Conservation (phyloP, 2,797 vertebrate genomes). For the Manis javanica region DNA sequence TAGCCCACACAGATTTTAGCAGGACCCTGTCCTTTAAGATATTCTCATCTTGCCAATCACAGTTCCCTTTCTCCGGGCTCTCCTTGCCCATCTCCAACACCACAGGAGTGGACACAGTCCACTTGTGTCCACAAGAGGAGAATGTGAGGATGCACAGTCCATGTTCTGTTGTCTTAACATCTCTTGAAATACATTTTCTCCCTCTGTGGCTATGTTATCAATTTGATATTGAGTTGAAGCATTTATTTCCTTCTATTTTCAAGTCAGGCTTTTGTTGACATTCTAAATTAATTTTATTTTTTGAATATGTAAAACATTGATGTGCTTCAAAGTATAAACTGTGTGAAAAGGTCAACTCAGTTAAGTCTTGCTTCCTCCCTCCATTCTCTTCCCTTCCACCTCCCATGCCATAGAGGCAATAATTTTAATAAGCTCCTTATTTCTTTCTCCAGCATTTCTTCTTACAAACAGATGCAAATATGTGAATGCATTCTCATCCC, state of each 20-base stretch:
- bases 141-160: not conserved
- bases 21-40: not conserved
- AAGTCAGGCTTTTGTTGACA: conserved; percentile 18
- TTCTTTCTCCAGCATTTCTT: conserved; percentile 14
- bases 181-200: conserved; percentile 7
- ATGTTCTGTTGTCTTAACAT: not conserved
- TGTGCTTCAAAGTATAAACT: not conserved
- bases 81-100: not conserved
- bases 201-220: not conserved
- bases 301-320: not conserved
- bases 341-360: not conserved
- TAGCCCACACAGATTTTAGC: not conserved
- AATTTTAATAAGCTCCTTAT: conserved; percentile 15
- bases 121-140: no score
- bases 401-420: not conserved
- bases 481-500: not conserved
- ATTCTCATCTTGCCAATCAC: not conserved
- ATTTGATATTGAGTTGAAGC: not conserved
- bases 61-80: not conserved
- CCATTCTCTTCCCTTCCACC: not conserved
- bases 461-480: conserved; percentile 20
- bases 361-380: not conserved
- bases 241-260: conserved; percentile 27
- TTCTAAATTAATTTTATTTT: conserved; percentile 28
- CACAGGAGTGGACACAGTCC: not conserved